Evolutionary conservation across 1,140 invertebrate species (phyloP), one percentile per base, ranked within the genome.

Genomic region (Drosophila tani): DNA sequence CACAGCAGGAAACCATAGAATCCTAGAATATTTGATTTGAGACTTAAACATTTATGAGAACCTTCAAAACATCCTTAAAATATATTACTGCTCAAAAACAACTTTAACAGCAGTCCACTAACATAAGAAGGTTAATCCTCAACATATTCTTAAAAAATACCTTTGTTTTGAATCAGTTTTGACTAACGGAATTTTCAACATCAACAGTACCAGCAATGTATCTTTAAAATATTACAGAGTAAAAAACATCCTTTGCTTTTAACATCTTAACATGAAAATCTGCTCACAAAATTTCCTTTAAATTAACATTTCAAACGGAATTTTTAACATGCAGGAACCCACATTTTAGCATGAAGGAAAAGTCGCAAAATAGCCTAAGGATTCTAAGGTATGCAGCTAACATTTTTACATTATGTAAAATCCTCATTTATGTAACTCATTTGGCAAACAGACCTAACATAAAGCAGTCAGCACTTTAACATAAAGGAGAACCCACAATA

Each of bases 261-360:
- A 19, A 21, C 14, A 14, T 41, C 38, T n/a, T 56, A 69, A 69
- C 43, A 62, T 11, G 32, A 11, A 11, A 3, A 32, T 9, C 29
- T 32, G 9, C 8, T 3, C 9, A 35, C 32, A 35, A 35, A 9
- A 35, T 35, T 11, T 35, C 32, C 9, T 12, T 11, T 4, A 0
- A 12, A 35, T 4, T 11, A n/a, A 2, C 7, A 14, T 46, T 46
- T 21, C 1, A 2, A 46, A 14, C 2, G 15, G 3, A n/a, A n/a
- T 6, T 8, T 5, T 17, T 29, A 29, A 12, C 24, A 50, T 29
- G 1, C 0, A 17, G 2, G 1, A 12, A 1, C 3, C 2, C 0
- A 32, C 2, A 19, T 19, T 6, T 8, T 35, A 35, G 2, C 27
- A 32, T 4, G 0, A 14, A 51, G 27, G 15, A 32, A 8, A 32